phyloP scores from a whole-genome alignment of 2,797 vertebrate species.

The Sebastiscus albofasciatus region DNA sequence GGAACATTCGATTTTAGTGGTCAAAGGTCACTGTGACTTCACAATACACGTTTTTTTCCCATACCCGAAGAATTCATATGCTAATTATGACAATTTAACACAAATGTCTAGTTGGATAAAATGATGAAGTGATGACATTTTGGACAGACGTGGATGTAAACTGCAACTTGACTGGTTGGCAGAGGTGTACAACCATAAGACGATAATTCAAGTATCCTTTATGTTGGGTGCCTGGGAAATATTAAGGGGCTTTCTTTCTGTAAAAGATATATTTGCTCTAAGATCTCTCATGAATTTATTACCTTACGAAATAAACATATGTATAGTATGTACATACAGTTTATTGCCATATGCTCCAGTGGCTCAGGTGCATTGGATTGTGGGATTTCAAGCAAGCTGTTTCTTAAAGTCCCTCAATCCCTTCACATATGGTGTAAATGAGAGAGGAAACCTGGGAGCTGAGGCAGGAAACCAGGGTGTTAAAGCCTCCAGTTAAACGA shows the following conservation, averaged over 20 bases:
- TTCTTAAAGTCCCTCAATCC: conserved; percentile 31
- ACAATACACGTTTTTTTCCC: no score
- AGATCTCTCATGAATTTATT: background rate
- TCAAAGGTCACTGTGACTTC: no score
- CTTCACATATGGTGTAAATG: conserved; percentile 59
- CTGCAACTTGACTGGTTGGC: no score
- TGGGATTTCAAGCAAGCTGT: conserved; percentile 36
- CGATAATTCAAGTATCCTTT: background rate
- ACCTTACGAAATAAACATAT: background rate
- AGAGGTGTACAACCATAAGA: no score
- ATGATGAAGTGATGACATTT: no score
- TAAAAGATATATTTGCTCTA: background rate
- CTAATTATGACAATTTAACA: no score
- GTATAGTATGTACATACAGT: background rate
- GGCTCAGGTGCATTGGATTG: conserved; percentile 10
- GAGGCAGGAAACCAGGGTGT: background rate
- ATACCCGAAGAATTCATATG: no score
- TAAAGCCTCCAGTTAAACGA: background rate
- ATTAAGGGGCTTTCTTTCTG: background rate
- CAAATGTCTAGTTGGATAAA: no score
- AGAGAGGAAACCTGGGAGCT: conserved; percentile 14
- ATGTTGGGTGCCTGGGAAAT: background rate
- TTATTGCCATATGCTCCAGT: conserved; percentile 11
- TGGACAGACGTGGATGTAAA: background rate
- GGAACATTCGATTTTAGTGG: no score